Percentiles rank a stretch among this genome's conserved stretches.
phyloP scores from a whole-genome alignment of 2,113 vertebrate genomes.

The Fulmarus glacialis region DNA sequence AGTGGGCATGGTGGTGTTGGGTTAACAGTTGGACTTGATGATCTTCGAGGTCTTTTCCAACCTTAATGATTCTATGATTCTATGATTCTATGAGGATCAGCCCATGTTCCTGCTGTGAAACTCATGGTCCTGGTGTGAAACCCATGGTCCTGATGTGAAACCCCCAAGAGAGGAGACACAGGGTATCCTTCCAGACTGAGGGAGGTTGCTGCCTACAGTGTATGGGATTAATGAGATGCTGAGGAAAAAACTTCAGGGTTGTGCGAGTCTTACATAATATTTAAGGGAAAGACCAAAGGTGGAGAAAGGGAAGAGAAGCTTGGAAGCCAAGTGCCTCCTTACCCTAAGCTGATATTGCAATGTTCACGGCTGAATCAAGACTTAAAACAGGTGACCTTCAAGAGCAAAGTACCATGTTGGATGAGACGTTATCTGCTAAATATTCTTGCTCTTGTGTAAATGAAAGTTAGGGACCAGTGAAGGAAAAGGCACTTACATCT shows the following conservation, averaged over 20 bases:
- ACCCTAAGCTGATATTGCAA: neutral
- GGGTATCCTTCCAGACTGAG: neutral
- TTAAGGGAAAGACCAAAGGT: neutral
- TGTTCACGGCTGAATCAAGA: neutral
- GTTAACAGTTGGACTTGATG: no score
- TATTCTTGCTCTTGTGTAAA: neutral
- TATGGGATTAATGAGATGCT: neutral
- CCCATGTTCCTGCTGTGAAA: neutral
- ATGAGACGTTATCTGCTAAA: neutral
- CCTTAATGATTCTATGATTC: no score
- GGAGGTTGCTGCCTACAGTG: no score
- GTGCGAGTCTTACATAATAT: neutral
- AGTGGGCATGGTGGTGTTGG: no score
- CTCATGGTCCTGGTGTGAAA: neutral
- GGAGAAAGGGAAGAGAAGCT: neutral
- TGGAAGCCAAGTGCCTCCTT: neutral
- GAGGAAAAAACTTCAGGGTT: neutral
- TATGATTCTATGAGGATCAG: no score
- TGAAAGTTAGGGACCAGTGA: neutral
- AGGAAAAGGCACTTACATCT: neutral
- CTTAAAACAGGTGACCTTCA: neutral
- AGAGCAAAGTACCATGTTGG: neutral
- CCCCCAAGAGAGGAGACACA: neutral
- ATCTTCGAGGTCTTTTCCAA: no score
- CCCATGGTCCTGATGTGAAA: neutral